Evolutionary conservation across 1,140 invertebrate species (phyloP).

Genomic region (Frieseomelitta varia): DNA sequence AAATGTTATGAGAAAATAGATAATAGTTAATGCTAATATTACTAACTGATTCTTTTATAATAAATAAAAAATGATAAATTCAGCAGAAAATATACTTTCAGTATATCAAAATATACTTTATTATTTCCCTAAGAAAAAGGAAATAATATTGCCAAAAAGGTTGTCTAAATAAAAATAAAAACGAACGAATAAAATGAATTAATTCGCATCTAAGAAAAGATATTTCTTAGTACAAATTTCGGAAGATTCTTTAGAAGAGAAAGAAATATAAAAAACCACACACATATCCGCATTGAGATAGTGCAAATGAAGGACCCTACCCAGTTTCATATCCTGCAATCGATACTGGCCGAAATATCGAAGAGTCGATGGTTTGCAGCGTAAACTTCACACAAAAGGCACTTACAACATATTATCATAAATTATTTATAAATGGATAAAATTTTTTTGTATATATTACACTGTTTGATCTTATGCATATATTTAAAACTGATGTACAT

Average conservation of each 20-base stretch:
- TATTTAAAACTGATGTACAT: not conserved
- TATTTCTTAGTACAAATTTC: not conserved
- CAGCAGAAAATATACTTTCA: no score
- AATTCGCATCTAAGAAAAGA: not conserved
- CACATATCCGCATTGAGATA: slow-evolving; percentile 9
- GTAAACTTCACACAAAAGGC: not conserved
- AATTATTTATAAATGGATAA: not conserved
- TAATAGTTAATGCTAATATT: no score
- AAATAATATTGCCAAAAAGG: not conserved
- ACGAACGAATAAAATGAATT: not conserved
- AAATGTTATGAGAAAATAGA: no score
- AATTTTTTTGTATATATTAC: not conserved
- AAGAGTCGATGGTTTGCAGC: not conserved
- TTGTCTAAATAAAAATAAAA: not conserved
- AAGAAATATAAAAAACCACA: not conserved
- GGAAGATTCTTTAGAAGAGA: not conserved
- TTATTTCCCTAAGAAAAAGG: not conserved
- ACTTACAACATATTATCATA: not conserved
- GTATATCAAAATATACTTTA: not conserved
- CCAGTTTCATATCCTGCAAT: slow-evolving; percentile 34
- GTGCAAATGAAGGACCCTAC: slow-evolving; percentile 16
- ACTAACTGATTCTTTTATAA: no score
- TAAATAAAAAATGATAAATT: not conserved
- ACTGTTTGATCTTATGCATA: not conserved
- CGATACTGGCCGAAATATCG: slow-evolving; percentile 46